phyloP scores from a whole-genome alignment of 2,888 invertebrate species.

The Lepidocyrtinus sp. region DNA sequence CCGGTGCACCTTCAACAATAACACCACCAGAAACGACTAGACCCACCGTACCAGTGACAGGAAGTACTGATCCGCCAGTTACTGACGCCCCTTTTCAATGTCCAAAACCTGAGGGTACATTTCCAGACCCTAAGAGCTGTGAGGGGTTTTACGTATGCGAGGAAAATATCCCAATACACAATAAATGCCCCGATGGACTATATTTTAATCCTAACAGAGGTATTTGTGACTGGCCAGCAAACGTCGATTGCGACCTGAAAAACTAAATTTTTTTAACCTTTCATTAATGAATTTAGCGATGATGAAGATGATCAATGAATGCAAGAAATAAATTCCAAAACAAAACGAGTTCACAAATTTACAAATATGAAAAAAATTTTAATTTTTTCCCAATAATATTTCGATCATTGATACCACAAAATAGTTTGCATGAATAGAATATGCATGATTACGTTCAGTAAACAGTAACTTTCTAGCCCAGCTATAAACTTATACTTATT shows the following conservation, averaged over 20 bases:
- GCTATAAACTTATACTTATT: too few species aligned
- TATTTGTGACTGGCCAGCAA: conserved; percentile 53
- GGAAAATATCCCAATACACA: conserved; percentile 5
- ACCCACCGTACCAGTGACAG: conserved; percentile 16
- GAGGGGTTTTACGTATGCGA: conserved; percentile 32
- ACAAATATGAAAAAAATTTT: too few species aligned
- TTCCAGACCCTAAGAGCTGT: conserved; percentile 50
- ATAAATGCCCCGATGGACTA: conserved; percentile 44
- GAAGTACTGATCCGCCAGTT: conserved; percentile 2
- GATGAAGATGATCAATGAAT: too few species aligned
- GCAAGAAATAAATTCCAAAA: too few species aligned
- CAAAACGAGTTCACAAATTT: too few species aligned
- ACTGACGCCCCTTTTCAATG: conserved; percentile 35
- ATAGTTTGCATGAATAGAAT: too few species aligned
- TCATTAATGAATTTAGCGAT: too few species aligned
- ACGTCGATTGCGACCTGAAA: conserved; percentile 39
- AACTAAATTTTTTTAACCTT: not conserved
- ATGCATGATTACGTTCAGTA: too few species aligned
- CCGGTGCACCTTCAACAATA: conserved; percentile 7
- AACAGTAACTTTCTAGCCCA: too few species aligned
- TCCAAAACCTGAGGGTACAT: conserved; percentile 39
- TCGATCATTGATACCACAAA: too few species aligned
- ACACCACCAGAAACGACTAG: conserved; percentile 31
- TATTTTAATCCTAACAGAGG: conserved; percentile 37
- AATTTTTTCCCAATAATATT: too few species aligned